Base-by-base conservation (phyloP, 2,797 vertebrate species). In the Xerus rutilus region DNA sequence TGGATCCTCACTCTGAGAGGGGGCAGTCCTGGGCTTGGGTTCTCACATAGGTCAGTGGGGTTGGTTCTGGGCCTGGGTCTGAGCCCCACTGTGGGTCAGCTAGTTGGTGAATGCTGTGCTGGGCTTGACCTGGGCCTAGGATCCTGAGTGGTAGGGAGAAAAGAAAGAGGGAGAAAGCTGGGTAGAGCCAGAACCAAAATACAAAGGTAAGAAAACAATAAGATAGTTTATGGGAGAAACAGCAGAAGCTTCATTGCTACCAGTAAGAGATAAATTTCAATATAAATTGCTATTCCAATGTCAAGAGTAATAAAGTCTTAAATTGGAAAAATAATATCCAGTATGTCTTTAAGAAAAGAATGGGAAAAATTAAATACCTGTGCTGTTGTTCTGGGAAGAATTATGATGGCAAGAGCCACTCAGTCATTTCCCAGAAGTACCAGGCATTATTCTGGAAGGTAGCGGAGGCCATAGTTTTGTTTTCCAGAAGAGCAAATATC, bases 261-360 rank as follows among this genome's bases (percentile, higher is more conserved):
- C 69, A 20, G 30, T 62, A 25, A 87, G 30, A 94, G 74, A 81
- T 57, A 43, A 74, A 85, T 90, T 90, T 92, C 62, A 32, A n/a
- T 65, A 77, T 21, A 87, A 73, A 72, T 3, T 73, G 28, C 25
- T 88, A 49, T 25, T 88, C 49, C 54, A 62, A 2, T 49, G 43
- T 82, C 64, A 73, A 82, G 54, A 28, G 23, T 83, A 96, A 89
- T 86, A 30, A 88, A 84, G 45, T 54, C 59, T 39, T 91, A 43
- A 92, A 21, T 81, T 86, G 43, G 62, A 30, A 59, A 94, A 90
- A 76, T 84, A 57, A 32, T 45, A 74, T 20, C 69, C n/a, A 43
- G 25, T 10, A 39, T 47, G 65, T 4, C 23, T 78, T 86, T 81
- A 62, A 86, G 52, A 43, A 79, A 86, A 69, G 30, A 84, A 39